Base-by-base conservation (phyloP, 2,888 invertebrate genomes). In the Protula sp. region DNA sequence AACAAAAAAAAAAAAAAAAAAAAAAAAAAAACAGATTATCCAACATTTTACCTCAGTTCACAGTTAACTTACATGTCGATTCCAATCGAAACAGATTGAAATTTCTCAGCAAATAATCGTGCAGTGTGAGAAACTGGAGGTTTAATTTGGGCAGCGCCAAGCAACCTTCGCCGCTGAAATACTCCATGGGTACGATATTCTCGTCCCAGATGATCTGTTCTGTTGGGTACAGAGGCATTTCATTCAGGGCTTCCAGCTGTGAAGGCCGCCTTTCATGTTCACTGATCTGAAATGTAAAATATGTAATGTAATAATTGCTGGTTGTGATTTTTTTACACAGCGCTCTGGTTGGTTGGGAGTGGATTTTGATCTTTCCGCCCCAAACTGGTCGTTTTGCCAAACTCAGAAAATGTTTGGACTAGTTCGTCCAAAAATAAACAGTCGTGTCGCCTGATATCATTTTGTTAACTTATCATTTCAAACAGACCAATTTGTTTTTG, bases 141-240 rank as follows among this genome's bases (percentile, higher is more conserved):
- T 99, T 99, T 2, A 99, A 83, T 80, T 99, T 99, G 0, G 99
- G 98, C 65, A 99, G 83, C 0, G 99, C 98, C 31, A 99, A 72
- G 30, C 83, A 83, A 81, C 81, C 93, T 80, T 98, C 97, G 0
- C 97, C 95, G 48, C 92, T 91, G 83, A 91, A 98, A 47, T 95
- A 95, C 74, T 98, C 95, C 0, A 94, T 91, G 0, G 99, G 99
- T 0, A 99, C 98, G 50, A 99, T 88, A 77, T 98, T 97, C 81
- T 99, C 97, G 81, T 99, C 94, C 99, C 99, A 99, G 71, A 99
- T 94, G 2, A 98, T 89, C 62, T 91, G 89, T 80, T 99, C 99
- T 0, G 95, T 98, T 0, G 99, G 99, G 79, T 99, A 99, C 0
- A 99, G 84, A 0, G 99, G 98, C 93, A 98, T 95, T 71, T 93